Evolutionary conservation across 2,113 vertebrate species (phyloP), one percentile per base, ranked within the genome.

Genomic region (Eretmochelys imbricata): DNA sequence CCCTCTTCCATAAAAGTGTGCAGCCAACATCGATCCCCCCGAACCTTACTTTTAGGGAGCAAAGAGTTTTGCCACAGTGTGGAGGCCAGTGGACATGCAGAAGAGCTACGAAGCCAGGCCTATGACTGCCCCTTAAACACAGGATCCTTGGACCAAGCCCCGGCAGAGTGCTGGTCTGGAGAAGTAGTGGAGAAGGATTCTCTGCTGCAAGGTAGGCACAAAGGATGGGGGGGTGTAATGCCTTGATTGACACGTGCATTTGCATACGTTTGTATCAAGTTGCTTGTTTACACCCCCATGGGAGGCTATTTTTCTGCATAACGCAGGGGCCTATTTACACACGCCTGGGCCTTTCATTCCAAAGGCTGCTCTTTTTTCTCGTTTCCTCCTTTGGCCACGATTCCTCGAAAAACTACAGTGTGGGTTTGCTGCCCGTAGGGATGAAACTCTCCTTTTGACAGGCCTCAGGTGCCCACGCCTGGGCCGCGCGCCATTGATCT

Each of bases 11-110:
- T 48, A 59, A n/a, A 13, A 19, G 35, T 20, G 65, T 69, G 35
- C 65, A 69, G 65, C 17, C 65, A 69, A 69, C 65, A 38, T 38
- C 17, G 65, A 38, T 29, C 57, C 35, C 35, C 31, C 35, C 65
- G 4, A 20, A 2, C 35, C 16, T n/a, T 17, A 69, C 65, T n/a
- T 69, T n/a, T 35, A 19, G 14, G 48, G 62, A 55, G 55, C 12
- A 22, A 4, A 4, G 51, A 54, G 62, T 50, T 3, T 0, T 3
- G 38, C 80, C 10, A 53, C 9, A 20, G 22, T 10, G 1, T 0
- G 9, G 11, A 27, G 55, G 9, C 72, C n/a, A 76, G 38, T 13
- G 38, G 72, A 76, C 46, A 42, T 24, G 22, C 72, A 76, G 20
- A 42, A 42, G 22, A 12, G 38, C 72, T 25, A 38, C 1, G 1